These are phyloP conservation scores for Chorisops tibialis DNA, from an alignment of 2,888 invertebrate genomes.

Conservation along the genomic window DNA sequence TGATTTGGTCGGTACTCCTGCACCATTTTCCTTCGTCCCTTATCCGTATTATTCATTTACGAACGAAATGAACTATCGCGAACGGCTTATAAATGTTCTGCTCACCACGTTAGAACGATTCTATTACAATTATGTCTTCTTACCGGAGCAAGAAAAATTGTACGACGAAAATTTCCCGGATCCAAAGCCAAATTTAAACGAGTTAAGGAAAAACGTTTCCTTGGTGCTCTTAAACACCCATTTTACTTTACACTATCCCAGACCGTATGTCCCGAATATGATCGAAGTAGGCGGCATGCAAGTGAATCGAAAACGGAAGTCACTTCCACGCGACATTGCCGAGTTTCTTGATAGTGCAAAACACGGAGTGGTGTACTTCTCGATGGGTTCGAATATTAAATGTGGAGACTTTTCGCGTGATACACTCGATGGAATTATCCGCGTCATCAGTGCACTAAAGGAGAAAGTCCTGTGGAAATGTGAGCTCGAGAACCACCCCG, in stretches of 20 bases:
- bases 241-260: slow-evolving; percentile 7
- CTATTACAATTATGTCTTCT: slow-evolving; percentile 10
- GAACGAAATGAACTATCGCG: background rate
- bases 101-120: slow-evolving; percentile 6
- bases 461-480: slow-evolving; percentile 54
- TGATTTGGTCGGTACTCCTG: slow-evolving; percentile 34
- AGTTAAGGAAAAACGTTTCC: slow-evolving; percentile 22
- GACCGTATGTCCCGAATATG: slow-evolving; percentile 29
- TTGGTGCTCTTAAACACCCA: slow-evolving; percentile 28
- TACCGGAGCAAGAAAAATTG: slow-evolving; percentile 27
- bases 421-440: slow-evolving; percentile 53
- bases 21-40: background rate
- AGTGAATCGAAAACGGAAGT: background rate
- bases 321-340: slow-evolving; percentile 36
- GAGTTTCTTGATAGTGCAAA: slow-evolving; percentile 41
- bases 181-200: slow-evolving; percentile 1
- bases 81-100: background rate
- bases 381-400: slow-evolving; percentile 58
- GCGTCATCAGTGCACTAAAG: slow-evolving; percentile 55
- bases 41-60: background rate
- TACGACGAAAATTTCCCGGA: slow-evolving; percentile 19
- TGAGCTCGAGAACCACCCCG: slow-evolving; percentile 43
- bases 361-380: slow-evolving; percentile 44
- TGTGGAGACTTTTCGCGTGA: slow-evolving; percentile 54
- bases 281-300: slow-evolving; percentile 31